Base-by-base conservation (phyloP, 2,113 vertebrate species). In the Poeciliopsis occidentalis region DNA sequence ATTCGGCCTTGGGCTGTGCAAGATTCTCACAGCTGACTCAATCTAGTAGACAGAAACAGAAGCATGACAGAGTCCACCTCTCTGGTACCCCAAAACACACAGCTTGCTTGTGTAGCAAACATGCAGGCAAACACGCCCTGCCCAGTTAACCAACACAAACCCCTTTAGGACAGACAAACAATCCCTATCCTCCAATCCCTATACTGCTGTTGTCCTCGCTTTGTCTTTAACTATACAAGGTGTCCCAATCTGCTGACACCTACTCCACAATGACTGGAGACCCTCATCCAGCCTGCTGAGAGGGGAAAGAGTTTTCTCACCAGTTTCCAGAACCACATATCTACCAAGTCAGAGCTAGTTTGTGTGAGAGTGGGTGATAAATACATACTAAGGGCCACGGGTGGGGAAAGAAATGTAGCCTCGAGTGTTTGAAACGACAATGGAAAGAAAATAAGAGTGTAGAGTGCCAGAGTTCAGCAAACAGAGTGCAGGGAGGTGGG, bases 71-170 rank as follows among this genome's bases (percentile, higher is more conserved):
- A 89, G 85, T 89, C 77, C 69, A 75, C 64, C 76, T 39, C 54
- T 73, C 72, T n/a, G 34, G 73, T 64, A 80, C 87, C 82, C 85
- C 79, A 72, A 87, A 85, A 86, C 73, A 88, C 72, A 80, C 75
- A 87, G 29, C 41, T 12, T 81, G 73, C 70, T 81, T 80, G 65
- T 66, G 65, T 17, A 83, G 61, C 30, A 80, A 84, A 83, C 63
- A 73, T 41, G 17, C 57, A 73, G 66, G 64, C 13, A 67, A 70
- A 78, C 75, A 80, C 79, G 71, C 79, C 79, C 83, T 29, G 19
- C 13, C 7, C n/a, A 78, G 31, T 69, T 68, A 54, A 66, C 47
- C 19, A 32, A 63, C 66, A 76, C 32, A 70, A 41, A 41, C 61
- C 63, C 11, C 65, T 82, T 26, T 67, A 71, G 22, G 11, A 67